These are phyloP conservation scores for Melanerpes aurifrons DNA, from an alignment of 2,113 vertebrate genomes.

Conservation along the genomic window DNA sequence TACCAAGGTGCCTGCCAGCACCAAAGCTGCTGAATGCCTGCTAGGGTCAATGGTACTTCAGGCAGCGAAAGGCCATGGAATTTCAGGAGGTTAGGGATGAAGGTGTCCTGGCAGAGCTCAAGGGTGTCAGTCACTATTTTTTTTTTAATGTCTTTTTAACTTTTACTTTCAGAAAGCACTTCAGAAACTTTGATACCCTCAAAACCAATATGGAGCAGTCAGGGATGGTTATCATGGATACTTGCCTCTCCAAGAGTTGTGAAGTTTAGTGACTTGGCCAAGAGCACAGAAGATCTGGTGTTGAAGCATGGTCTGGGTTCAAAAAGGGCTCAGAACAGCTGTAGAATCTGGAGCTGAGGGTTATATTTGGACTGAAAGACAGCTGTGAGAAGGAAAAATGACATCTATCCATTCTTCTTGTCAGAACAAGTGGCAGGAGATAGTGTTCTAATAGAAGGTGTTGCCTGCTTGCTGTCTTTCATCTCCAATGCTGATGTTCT, in stretches of 20 bases:
- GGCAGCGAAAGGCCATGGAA: neutral
- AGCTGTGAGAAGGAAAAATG: constrained; percentile 30
- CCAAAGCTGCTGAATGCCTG: neutral
- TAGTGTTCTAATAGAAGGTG: neutral
- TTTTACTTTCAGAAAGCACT: neutral
- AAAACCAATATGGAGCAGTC: neutral
- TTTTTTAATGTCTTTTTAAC: no score
- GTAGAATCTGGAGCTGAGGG: neutral
- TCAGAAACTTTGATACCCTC: neutral
- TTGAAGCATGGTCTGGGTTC: neutral
- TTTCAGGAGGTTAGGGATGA: neutral
- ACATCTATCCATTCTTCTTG: neutral
- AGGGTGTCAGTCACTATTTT: no score
- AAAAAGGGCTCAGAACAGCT: neutral
- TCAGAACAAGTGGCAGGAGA: rapidly evolving
- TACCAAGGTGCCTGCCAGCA: neutral
- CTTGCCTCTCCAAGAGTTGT: neutral
- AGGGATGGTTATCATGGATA: neutral
- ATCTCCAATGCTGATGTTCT: neutral
- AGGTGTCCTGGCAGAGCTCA: neutral
- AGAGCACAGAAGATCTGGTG: neutral
- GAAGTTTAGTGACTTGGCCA: neutral
- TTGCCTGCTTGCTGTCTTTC: neutral
- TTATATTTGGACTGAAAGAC: constrained; percentile 23
- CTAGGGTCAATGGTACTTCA: neutral